phyloP scores from a whole-genome alignment of 2,113 vertebrate genomes.

The Rana temporaria region DNA sequence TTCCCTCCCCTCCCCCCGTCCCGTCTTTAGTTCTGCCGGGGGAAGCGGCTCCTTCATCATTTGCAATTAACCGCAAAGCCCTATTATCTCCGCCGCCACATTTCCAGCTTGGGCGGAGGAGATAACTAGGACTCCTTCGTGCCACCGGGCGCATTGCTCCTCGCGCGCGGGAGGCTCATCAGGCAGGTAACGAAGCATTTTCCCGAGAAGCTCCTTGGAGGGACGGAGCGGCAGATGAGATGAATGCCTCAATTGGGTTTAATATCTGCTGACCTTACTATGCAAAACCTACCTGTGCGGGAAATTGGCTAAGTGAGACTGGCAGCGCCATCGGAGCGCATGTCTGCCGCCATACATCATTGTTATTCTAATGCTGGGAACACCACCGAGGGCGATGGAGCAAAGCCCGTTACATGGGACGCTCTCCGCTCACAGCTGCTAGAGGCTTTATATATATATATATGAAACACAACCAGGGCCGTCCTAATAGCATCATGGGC shows the following conservation, averaged over 20 bases:
- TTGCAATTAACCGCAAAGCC: constrained; percentile 49
- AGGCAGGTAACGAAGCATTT: constrained; percentile 54
- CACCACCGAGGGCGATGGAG: constrained; percentile 9
- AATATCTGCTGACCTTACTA: constrained; percentile 51
- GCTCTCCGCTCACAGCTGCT: constrained; percentile 3
- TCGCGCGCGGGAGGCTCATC: constrained; percentile 47
- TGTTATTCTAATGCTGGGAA: constrained; percentile 33
- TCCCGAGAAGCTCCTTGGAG: constrained; percentile 54
- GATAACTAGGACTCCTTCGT: constrained; percentile 50
- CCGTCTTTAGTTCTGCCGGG: constrained; percentile 9
- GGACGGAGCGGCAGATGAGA: constrained; percentile 27
- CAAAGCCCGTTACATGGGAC: constrained; percentile 4
- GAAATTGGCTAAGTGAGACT: constrained; percentile 37
- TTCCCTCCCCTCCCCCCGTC: too few relatives aligned
- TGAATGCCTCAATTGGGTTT: constrained; percentile 51
- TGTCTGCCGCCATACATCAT: constrained; percentile 26
- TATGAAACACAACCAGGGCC: too few relatives aligned
- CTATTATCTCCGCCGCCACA: constrained; percentile 27
- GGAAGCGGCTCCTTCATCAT: constrained; percentile 21
- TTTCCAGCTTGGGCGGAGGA: constrained; percentile 45
- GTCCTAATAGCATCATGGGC: too few relatives aligned
- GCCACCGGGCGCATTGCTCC: constrained; percentile 54
- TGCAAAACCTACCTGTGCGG: constrained; percentile 35
- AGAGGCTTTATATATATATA: not conserved
- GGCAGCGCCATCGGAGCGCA: constrained; percentile 11